Evolutionary conservation across 2,113 vertebrate species (phyloP).

Genomic region (Arizona elegans): DNA sequence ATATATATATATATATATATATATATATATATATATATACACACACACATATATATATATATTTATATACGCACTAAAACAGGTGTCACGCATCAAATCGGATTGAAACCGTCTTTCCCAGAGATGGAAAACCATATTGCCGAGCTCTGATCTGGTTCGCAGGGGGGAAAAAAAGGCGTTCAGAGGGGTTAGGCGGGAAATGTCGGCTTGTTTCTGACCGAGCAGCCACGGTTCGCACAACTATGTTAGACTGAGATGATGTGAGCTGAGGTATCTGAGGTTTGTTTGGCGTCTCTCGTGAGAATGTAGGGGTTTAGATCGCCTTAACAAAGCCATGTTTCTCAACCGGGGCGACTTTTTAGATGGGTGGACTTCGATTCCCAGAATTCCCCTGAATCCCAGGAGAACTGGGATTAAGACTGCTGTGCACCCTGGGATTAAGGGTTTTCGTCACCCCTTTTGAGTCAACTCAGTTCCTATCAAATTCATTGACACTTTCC

Average conservation of each 20-base stretch:
- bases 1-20: no score
- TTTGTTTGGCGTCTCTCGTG: neutral
- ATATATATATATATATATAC: no score
- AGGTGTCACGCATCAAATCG: neutral
- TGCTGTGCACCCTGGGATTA: no score
- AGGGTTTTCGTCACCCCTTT: neutral
- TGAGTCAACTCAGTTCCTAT: neutral
- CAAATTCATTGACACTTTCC: neutral
- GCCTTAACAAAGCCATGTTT: no score
- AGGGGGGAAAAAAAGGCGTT: neutral
- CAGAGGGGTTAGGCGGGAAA: neutral
- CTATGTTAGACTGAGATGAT: neutral
- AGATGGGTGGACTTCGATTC: no score
- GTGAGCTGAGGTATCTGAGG: neutral
- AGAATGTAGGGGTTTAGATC: neutral
- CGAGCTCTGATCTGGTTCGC: neutral
- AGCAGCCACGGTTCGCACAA: neutral
- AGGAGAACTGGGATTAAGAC: neutral
- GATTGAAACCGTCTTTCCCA: neutral
- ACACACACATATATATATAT: no score
- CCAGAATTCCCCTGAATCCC: no score
- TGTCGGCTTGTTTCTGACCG: neutral
- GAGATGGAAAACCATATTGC: no score
- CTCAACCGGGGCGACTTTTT: no score
- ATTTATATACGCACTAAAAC: no score